Evolutionary conservation across 2,797 vertebrate genomes (phyloP).

Genomic region (Sebastes taczanowskii): DNA sequence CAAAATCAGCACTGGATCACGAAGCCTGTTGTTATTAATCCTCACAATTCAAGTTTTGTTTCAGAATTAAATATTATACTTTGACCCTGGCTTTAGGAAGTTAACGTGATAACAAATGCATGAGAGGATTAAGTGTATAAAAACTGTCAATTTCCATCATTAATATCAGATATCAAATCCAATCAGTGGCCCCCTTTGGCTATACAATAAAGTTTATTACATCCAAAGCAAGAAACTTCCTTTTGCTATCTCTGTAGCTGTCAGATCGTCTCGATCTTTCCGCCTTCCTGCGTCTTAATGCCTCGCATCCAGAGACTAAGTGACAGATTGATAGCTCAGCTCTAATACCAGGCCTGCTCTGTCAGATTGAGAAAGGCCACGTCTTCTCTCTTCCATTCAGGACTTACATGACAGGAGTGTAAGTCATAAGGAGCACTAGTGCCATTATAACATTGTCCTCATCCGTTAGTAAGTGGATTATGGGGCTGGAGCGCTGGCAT

Average conservation of each 20-base stretch:
- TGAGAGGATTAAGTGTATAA: neutral
- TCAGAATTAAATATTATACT: slow-evolving; percentile 4
- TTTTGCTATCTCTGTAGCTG: slow-evolving; percentile 52
- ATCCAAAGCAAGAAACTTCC: slow-evolving; percentile 46
- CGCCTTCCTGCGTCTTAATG: slow-evolving; percentile 49
- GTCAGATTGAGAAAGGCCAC: slow-evolving; percentile 65
- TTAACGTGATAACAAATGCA: neutral
- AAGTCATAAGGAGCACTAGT: slow-evolving; percentile 68
- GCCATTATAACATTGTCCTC: slow-evolving; percentile 77
- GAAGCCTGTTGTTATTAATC: slow-evolving; percentile 1
- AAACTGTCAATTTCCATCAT: slow-evolving; percentile 23
- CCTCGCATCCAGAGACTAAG: slow-evolving; percentile 60
- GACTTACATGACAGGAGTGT: slow-evolving; percentile 67
- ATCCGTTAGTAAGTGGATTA: slow-evolving; percentile 82
- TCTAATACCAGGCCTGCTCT: slow-evolving; percentile 61
- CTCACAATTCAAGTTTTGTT: slow-evolving; percentile 10
- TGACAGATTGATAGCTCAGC: slow-evolving; percentile 74
- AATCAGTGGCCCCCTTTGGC: slow-evolving; percentile 28
- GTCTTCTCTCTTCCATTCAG: slow-evolving; percentile 57
- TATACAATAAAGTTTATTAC: slow-evolving; percentile 35
- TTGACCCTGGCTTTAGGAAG: neutral
- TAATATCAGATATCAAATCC: slow-evolving; percentile 27
- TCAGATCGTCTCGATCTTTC: slow-evolving; percentile 50
- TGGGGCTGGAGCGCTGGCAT: slow-evolving; percentile 66
- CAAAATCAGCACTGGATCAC: slow-evolving; percentile 40